Conservation (phyloP, 2,888 invertebrate species). For the Tetranychus piercei region DNA sequence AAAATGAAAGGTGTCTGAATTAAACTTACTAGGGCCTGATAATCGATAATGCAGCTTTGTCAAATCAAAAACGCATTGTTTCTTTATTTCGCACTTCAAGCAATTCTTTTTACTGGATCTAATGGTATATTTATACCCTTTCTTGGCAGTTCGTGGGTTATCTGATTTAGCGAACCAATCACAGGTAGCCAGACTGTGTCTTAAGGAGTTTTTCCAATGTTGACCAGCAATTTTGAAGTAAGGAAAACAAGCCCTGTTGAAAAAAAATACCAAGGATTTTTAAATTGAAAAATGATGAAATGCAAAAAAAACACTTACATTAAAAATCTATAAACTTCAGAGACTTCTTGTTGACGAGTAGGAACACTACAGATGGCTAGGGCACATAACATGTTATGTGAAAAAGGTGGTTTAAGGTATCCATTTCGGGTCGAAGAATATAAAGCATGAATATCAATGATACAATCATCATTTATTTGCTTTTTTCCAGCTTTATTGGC, state of each 20-base stretch:
- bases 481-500: not conserved
- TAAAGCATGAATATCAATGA: not conserved
- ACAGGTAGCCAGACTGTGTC: constrained; percentile 7
- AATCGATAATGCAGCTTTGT: not conserved
- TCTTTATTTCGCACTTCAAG: not conserved
- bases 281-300: not conserved
- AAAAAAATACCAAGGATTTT: not conserved
- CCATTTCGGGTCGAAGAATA: not conserved
- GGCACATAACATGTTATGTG: constrained; percentile 7
- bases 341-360: not conserved
- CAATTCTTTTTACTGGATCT: not conserved
- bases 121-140: not conserved
- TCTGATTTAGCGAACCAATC: constrained; percentile 1
- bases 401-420: not conserved
- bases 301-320: not conserved
- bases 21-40: not conserved
- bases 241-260: not conserved
- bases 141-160: not conserved
- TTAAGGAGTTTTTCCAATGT: constrained; percentile 2
- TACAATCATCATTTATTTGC: not conserved
- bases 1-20: not conserved
- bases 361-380: not conserved
- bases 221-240: not conserved
- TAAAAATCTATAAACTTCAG: not conserved
- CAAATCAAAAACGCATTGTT: not conserved